phyloP scores from a whole-genome alignment of 2,888 invertebrate genomes.

The Rhaphigaster nebulosa region DNA sequence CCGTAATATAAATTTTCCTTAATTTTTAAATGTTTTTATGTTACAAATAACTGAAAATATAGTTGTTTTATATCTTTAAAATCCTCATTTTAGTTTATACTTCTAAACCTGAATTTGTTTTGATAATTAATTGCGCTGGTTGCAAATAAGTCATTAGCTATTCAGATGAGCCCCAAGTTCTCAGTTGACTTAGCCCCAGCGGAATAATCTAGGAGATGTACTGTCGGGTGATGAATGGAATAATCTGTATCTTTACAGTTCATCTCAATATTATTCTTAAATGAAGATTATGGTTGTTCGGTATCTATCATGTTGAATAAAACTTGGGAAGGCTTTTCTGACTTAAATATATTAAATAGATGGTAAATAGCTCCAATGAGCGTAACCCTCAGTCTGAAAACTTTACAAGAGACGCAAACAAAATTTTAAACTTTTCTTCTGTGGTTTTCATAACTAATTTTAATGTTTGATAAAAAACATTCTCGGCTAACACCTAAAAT shows the following conservation, averaged over 20 bases:
- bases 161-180: not conserved
- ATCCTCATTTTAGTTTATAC: not conserved
- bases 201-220: not conserved
- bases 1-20: not conserved
- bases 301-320: not conserved
- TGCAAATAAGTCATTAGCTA: not conserved
- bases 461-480: too few species aligned
- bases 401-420: too few species aligned
- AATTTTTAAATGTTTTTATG: not conserved
- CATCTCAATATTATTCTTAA: not conserved
- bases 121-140: not conserved
- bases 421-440: too few species aligned
- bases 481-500: too few species aligned
- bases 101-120: not conserved
- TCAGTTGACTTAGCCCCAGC: not conserved
- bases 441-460: too few species aligned
- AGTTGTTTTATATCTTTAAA: not conserved
- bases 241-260: not conserved
- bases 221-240: not conserved
- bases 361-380: too few species aligned
- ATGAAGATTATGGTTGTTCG: not conserved
- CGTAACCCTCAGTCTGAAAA: too few species aligned
- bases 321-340: not conserved
- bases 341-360: not conserved
- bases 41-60: not conserved